Evolutionary conservation across 2,113 vertebrate species (phyloP).

Genomic region (Rafetus swinhoei): DNA sequence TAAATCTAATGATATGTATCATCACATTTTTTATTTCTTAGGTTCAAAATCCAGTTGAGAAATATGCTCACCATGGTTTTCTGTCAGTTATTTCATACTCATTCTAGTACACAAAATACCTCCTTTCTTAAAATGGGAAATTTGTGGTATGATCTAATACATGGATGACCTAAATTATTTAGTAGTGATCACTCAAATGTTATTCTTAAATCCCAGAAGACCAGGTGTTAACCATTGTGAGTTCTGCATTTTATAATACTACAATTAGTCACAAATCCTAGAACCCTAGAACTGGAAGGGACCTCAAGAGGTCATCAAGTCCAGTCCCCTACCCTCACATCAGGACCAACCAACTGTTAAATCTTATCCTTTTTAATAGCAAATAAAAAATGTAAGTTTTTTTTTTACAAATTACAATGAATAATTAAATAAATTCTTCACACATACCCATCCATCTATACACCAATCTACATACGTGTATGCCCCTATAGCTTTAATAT

Average conservation of each 20-base stretch:
- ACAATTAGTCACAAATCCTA: background rate
- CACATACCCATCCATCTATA: background rate
- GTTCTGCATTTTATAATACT: background rate
- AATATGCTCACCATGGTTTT: background rate
- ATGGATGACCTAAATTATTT: background rate
- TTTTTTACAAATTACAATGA: background rate
- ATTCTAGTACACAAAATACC: background rate
- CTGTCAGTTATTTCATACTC: background rate
- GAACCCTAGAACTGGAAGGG: no score
- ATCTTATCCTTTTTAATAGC: background rate
- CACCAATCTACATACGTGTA: no score
- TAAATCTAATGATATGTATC: background rate
- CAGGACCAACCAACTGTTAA: no score
- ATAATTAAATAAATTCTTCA: fast-evolving
- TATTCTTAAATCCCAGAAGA: background rate
- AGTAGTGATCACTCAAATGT: background rate
- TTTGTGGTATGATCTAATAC: background rate
- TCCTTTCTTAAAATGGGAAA: constrained; percentile 15
- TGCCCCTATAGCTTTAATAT: background rate
- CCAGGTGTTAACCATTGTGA: background rate
- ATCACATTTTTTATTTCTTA: background rate
- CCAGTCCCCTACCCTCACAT: no score
- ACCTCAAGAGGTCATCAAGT: no score
- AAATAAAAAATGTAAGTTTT: fast-evolving
- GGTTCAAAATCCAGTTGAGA: background rate